Conservation (phyloP, 2,888 invertebrate genomes). For the Tholera decimalis region DNA sequence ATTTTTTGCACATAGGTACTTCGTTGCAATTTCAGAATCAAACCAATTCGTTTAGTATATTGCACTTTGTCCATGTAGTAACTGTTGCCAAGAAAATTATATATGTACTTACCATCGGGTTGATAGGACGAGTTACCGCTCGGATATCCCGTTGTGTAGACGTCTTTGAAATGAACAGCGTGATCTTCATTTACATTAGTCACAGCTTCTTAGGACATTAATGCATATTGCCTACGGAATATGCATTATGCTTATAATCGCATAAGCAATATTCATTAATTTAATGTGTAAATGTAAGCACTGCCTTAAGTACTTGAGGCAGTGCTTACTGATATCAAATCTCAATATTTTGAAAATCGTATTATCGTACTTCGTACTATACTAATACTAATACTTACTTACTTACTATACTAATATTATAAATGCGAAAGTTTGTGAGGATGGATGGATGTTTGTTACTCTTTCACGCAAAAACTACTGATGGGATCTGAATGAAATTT, state of each 20-base stretch:
- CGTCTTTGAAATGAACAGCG: neutral
- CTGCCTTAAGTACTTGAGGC: too few species aligned
- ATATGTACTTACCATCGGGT: neutral
- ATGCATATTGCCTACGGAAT: neutral
- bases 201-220: neutral
- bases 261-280: too few species aligned
- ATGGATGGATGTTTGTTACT: too few species aligned
- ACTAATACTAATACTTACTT: too few species aligned
- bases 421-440: too few species aligned
- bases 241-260: too few species aligned
- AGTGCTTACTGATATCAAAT: neutral
- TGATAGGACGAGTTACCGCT: neutral
- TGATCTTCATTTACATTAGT: neutral
- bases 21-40: neutral
- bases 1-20: neutral
- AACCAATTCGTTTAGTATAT: constrained; percentile 1
- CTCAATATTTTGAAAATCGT: too few species aligned
- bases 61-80: neutral
- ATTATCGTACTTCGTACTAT: too few species aligned
- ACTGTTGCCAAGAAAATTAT: neutral
- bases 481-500: too few species aligned
- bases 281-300: too few species aligned
- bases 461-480: too few species aligned
- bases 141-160: neutral
- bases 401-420: too few species aligned